Percentiles rank a stretch among this genome's conserved stretches.
Evolutionary conservation across 2,113 vertebrate genomes (phyloP).

Genomic region (Forbesichthys papilliferus): DNA sequence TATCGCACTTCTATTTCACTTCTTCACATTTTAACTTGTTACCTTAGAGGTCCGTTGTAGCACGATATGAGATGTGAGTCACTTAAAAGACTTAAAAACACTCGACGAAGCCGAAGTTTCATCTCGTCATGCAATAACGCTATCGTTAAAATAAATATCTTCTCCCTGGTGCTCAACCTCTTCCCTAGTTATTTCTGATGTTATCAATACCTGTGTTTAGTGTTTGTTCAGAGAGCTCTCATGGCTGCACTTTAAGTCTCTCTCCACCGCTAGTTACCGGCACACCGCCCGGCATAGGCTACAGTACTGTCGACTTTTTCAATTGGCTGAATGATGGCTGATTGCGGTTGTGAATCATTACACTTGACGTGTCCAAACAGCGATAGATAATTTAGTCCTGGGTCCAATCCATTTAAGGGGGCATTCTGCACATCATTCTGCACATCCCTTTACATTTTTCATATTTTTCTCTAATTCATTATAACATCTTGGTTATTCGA

Average conservation of each 20-base stretch:
- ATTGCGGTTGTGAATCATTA: conserved; percentile 49
- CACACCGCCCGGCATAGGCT: conserved; percentile 44
- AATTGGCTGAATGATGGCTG: conserved; percentile 51
- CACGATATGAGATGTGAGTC: not conserved
- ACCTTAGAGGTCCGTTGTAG: not conserved
- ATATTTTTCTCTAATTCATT: not conserved
- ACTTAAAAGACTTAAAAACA: conserved; percentile 6
- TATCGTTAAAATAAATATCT: conserved; percentile 16
- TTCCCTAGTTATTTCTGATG: conserved; percentile 22
- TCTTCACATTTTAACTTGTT: not conserved
- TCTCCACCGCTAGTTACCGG: conserved; percentile 59
- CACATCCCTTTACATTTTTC: not conserved
- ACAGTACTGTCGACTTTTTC: conserved; percentile 21
- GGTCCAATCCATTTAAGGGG: conserved; percentile 3
- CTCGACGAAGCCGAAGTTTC: conserved; percentile 2
- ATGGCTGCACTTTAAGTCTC: conserved; percentile 47
- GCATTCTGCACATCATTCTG: not conserved
- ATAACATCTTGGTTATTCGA: not conserved
- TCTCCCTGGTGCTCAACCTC: not conserved
- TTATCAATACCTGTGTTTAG: conserved; percentile 54
- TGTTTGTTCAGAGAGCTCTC: conserved; percentile 26
- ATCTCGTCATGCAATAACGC: not conserved
- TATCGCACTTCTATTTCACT: not conserved
- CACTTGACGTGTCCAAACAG: conserved; percentile 28
- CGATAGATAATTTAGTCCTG: conserved; percentile 43